Conservation (phyloP, 2,888 invertebrate species). For the Folsomia candida region DNA sequence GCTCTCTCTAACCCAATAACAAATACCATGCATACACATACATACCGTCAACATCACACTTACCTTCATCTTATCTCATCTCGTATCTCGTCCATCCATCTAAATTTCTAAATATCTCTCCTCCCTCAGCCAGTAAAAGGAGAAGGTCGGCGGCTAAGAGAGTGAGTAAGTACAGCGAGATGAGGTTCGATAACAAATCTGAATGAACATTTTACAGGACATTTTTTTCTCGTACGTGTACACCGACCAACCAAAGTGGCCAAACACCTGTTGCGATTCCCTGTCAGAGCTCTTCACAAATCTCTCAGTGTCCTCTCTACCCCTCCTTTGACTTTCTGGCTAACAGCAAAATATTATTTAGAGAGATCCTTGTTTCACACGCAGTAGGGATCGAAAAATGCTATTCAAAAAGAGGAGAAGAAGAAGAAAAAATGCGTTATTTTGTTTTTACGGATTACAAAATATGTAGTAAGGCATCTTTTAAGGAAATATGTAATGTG, state of each 20-base stretch:
- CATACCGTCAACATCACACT: not conserved
- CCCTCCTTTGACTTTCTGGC: not conserved
- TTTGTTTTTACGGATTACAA: too few relatives aligned
- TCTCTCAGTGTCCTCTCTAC: constrained; percentile 1
- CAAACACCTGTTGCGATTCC: constrained; percentile 47
- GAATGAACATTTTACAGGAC: constrained; percentile 31
- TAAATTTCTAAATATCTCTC: not conserved
- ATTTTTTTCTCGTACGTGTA: constrained; percentile 25
- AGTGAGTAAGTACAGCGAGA: not conserved
- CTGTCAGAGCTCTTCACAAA: constrained; percentile 21
- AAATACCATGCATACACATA: too few relatives aligned
- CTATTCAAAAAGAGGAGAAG: too few relatives aligned
- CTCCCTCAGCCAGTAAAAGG: too few relatives aligned
- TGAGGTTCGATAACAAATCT: too few relatives aligned
- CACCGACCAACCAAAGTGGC: constrained; percentile 41
- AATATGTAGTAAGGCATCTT: too few relatives aligned
- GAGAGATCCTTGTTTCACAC: too few relatives aligned
- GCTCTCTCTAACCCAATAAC: too few relatives aligned
- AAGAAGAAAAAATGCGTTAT: too few relatives aligned
- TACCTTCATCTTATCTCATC: not conserved
- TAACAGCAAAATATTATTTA: not conserved
- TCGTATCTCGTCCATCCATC: not conserved
- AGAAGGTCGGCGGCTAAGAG: not conserved
- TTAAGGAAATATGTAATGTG: too few relatives aligned
- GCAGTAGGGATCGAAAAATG: too few relatives aligned